Conservation (phyloP, 2,797 vertebrate species). For the Sitta carolinensis region DNA sequence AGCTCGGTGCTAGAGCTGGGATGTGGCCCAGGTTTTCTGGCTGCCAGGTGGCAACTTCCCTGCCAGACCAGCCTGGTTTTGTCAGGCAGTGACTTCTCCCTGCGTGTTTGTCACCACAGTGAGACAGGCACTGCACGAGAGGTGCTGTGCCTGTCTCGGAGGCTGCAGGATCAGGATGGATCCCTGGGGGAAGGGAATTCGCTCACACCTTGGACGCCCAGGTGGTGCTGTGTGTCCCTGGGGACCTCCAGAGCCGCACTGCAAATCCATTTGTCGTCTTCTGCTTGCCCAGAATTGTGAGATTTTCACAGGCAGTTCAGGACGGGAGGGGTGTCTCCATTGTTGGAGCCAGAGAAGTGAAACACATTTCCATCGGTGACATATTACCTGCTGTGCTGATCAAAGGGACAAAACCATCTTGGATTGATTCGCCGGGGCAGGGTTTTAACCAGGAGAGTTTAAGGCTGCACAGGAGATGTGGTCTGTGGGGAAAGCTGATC, state of each 20-base stretch:
- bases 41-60: background rate
- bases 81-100: background rate
- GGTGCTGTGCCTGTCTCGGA: accelerated
- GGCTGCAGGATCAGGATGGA: background rate
- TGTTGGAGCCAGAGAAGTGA: background rate
- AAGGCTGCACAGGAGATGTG: background rate
- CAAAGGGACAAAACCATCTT: constrained; percentile 19
- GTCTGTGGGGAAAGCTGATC: constrained; percentile 9
- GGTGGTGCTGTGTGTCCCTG: constrained; percentile 81
- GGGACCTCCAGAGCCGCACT: constrained; percentile 82
- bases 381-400: constrained; percentile 17
- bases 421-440: background rate
- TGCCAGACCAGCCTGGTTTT: background rate
- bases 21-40: background rate
- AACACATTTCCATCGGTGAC: background rate
- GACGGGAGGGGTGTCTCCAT: constrained; percentile 75
- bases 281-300: constrained; percentile 82
- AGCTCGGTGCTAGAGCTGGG: background rate
- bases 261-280: constrained; percentile 84
- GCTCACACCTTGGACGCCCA: background rate
- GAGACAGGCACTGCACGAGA: background rate
- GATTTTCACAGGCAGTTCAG: constrained; percentile 81
- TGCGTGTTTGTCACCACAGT: accelerated
- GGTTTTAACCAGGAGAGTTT: background rate
- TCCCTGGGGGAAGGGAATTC: background rate